These are phyloP conservation scores for Delia radicum DNA, from an alignment of 1,140 invertebrate genomes.

Conservation along the genomic window DNA sequence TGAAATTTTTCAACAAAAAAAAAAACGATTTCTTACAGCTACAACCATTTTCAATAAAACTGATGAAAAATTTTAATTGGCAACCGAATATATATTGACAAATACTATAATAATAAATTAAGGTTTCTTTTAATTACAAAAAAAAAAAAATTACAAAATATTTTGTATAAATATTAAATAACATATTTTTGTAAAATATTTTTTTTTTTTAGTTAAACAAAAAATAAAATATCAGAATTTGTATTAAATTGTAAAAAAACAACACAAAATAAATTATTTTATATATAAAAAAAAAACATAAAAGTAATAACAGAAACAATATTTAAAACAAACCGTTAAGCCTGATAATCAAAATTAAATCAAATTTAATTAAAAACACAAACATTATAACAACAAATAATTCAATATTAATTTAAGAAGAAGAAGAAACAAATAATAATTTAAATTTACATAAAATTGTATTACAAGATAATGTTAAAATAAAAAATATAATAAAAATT, in stretches of 20 bases:
- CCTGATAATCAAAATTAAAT: conserved; percentile 56
- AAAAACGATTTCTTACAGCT: no score
- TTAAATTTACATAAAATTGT: background rate
- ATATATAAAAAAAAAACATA: background rate
- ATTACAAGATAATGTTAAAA: background rate
- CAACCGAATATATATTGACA: background rate
- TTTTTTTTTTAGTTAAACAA: background rate
- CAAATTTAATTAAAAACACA: conserved; percentile 48
- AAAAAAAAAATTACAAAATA: background rate
- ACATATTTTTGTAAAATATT: background rate
- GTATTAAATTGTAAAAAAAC: conserved; percentile 19
- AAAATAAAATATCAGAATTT: background rate
- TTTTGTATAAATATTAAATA: background rate
- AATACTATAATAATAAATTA: background rate
- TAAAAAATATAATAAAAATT: background rate
- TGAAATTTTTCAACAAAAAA: no score
- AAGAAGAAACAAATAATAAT: background rate
- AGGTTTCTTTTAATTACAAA: background rate
- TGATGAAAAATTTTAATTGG: no score
- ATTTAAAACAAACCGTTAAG: conserved; percentile 31
- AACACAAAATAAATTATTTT: background rate
- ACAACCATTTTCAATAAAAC: no score
- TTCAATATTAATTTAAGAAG: background rate
- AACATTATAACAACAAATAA: background rate
- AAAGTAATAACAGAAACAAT: background rate